Evolutionary conservation across 2,888 invertebrate species (phyloP).

Genomic region (Lasioglossum villosulum): DNA sequence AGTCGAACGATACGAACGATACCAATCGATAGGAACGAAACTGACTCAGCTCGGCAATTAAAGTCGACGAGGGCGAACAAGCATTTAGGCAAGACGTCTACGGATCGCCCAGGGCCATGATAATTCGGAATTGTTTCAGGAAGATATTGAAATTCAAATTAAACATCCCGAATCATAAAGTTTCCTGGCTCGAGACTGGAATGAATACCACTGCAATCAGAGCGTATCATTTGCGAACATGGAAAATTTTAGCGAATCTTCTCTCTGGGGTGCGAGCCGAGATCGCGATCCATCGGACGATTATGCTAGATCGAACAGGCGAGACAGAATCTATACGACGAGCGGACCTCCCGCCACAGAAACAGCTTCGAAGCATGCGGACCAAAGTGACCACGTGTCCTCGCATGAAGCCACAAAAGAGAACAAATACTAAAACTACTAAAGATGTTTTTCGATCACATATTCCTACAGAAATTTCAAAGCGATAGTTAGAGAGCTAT

Average conservation of each 20-base stretch:
- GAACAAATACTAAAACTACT: neutral
- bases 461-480: too few species aligned
- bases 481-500: too few species aligned
- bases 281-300: neutral
- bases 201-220: constrained; percentile 13
- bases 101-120: constrained; percentile 35
- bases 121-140: constrained; percentile 49
- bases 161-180: constrained; percentile 36
- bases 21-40: constrained; percentile 10
- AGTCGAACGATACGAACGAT: neutral
- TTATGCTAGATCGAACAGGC: neutral
- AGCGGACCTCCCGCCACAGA: neutral
- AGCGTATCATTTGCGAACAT: constrained; percentile 18
- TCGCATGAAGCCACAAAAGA: neutral
- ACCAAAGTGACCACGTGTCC: neutral
- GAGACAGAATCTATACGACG: neutral
- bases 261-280: neutral
- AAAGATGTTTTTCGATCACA: neutral
- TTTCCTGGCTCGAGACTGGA: constrained; percentile 11
- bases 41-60: constrained; percentile 38
- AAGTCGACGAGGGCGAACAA: constrained; percentile 31
- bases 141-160: constrained; percentile 60
- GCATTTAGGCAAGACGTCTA: constrained; percentile 18
- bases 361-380: neutral
- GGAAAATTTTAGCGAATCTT: constrained; percentile 4